These are phyloP conservation scores for Meta bourneti DNA, from an alignment of 2,888 invertebrate genomes.

Conservation along the genomic window DNA sequence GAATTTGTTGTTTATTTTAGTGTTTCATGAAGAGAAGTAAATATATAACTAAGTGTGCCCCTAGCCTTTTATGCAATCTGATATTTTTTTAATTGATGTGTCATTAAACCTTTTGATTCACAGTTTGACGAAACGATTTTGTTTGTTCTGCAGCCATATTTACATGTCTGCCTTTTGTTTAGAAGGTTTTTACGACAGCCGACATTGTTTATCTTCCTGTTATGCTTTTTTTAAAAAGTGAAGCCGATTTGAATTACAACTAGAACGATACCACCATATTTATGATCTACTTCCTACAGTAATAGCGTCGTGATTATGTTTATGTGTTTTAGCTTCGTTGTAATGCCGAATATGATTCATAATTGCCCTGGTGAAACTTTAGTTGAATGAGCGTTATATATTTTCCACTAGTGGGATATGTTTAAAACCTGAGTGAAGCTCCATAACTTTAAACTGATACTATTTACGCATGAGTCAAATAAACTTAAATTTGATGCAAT, in stretches of 20 bases:
- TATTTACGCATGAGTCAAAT: slow-evolving; percentile 1
- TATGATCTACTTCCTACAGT: background rate
- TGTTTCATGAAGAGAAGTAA: slow-evolving; percentile 11
- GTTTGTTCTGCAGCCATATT: slow-evolving; percentile 76
- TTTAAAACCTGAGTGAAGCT: background rate
- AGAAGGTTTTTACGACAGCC: slow-evolving; percentile 51
- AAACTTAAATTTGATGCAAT: background rate
- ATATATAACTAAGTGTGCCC: slow-evolving; percentile 3
- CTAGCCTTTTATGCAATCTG: background rate
- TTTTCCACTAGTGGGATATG: background rate
- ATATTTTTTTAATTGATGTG: slow-evolving; percentile 23
- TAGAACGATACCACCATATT: slow-evolving; percentile 8
- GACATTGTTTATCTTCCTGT: slow-evolving; percentile 49
- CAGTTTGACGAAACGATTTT: slow-evolving; percentile 53
- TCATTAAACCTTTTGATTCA: slow-evolving; percentile 30
- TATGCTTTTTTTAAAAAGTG: background rate
- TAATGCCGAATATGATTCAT: slow-evolving; percentile 7
- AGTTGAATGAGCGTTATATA: slow-evolving; percentile 17
- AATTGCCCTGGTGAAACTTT: slow-evolving; percentile 29
- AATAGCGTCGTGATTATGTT: slow-evolving; percentile 3
- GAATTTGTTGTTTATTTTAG: slow-evolving; percentile 51
- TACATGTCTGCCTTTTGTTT: slow-evolving; percentile 74
- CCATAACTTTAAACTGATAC: background rate
- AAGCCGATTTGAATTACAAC: background rate
- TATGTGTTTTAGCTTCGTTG: slow-evolving; percentile 40